phyloP scores from a whole-genome alignment of 2,113 vertebrate genomes.

The Craseonycteris thonglongyai region DNA sequence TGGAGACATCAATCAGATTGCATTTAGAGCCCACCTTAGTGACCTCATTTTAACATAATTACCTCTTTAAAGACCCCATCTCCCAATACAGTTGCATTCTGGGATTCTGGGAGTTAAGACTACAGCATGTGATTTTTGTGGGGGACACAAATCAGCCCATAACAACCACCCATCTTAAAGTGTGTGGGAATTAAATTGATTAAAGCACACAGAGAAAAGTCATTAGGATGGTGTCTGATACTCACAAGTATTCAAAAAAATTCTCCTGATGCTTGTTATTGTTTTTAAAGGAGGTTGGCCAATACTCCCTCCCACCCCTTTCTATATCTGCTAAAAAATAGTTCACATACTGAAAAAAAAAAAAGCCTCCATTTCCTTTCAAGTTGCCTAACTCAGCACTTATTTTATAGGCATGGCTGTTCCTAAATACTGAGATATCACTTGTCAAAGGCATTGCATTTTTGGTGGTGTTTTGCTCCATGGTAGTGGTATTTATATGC shows the following conservation, averaged over 20 bases:
- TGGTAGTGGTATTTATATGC: neutral
- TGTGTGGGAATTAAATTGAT: neutral
- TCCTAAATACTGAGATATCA: neutral
- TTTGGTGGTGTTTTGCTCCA: neutral
- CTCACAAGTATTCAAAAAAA: constrained; percentile 4
- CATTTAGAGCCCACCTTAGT: neutral
- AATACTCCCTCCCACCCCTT: neutral
- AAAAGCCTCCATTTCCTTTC: constrained; percentile 2
- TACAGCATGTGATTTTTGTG: neutral
- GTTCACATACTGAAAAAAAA: neutral
- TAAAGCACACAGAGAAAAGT: neutral
- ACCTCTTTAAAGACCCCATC: neutral
- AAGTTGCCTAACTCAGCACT: neutral
- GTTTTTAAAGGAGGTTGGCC: constrained; percentile 11
- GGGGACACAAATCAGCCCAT: neutral
- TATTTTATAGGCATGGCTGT: neutral
- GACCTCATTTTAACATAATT: neutral
- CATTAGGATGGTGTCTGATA: neutral
- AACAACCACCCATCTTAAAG: neutral
- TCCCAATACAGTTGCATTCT: neutral
- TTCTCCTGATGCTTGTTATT: neutral
- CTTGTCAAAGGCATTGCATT: neutral
- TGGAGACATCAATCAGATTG: neutral
- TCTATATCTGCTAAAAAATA: constrained; percentile 43
- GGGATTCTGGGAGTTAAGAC: neutral